Conservation (phyloP, 92 coral and sea anemone genomes). For the Umimayanthus chanpuru region DNA sequence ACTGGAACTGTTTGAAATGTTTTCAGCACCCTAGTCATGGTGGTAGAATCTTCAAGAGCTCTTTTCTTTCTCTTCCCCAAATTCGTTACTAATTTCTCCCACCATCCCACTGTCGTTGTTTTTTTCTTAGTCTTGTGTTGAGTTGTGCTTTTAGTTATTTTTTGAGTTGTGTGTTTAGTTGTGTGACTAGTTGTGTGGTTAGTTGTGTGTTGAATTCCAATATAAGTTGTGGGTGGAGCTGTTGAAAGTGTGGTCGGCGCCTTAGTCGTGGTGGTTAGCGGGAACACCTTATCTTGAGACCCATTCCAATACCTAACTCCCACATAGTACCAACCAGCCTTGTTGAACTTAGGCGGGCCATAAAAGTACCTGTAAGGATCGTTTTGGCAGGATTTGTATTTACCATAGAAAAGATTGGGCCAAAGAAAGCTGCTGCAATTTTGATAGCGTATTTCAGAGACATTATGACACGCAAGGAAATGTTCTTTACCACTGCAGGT, state of each 20-base stretch:
- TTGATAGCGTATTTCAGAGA: constrained; percentile 9
- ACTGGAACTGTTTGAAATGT: too few species aligned
- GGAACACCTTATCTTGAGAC: constrained; percentile 8
- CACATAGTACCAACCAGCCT: constrained; percentile 28
- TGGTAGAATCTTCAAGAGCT: too few species aligned
- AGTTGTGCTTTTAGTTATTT: background rate
- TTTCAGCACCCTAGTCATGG: too few species aligned
- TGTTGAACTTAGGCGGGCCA: constrained; percentile 30
- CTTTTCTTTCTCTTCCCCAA: too few species aligned
- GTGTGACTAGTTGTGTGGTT: background rate
- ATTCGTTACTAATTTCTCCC: too few species aligned
- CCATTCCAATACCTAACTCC: constrained; percentile 41
- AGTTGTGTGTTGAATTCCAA: background rate
- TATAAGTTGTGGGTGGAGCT: too few species aligned
- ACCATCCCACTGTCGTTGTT: too few species aligned
- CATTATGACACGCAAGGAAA: background rate
- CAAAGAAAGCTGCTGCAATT: background rate
- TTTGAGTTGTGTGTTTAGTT: background rate
- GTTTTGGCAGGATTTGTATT: constrained; percentile 8
- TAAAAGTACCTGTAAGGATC: constrained; percentile 31
- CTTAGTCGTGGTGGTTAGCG: constrained; percentile 24
- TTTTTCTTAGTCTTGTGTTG: background rate
- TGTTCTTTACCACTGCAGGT: constrained; percentile 1
- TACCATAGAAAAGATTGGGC: constrained; percentile 33
- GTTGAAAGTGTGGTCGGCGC: constrained; percentile 28